A percentile compares a stretch with the other conserved stretches of the same genome.
phyloP scores from a whole-genome alignment of 2,888 invertebrate genomes.

The Gryllus longicercus region DNA sequence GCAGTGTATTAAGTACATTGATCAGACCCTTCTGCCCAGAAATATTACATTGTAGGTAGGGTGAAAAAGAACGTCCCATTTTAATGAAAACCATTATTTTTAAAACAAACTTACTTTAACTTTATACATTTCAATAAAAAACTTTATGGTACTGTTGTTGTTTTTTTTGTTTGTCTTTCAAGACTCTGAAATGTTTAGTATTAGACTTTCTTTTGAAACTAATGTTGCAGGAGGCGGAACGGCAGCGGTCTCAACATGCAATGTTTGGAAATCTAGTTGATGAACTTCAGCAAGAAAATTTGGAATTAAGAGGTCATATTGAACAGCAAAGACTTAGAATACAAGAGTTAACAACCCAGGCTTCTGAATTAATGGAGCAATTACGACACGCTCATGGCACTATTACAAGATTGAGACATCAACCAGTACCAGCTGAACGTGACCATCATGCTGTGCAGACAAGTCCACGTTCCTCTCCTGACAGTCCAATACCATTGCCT shows the following conservation, averaged over 20 bases:
- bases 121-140: no score
- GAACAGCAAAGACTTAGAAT: conserved; percentile 34
- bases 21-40: no score
- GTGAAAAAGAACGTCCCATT: no score
- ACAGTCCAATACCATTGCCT: no score
- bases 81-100: no score
- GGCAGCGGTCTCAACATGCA: not conserved
- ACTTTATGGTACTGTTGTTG: no score
- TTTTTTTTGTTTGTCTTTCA: no score
- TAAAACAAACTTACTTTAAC: no score
- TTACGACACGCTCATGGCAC: conserved; percentile 30
- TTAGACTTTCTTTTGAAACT: no score
- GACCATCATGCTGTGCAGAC: not conserved
- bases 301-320: conserved; percentile 34
- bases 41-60: no score
- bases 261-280: conserved; percentile 29
- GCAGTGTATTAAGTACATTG: no score
- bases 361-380: conserved; percentile 28
- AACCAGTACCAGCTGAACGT: not conserved
- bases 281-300: conserved; percentile 39
- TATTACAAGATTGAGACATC: conserved; percentile 2
- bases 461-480: conserved; percentile 12
- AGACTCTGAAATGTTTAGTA: no score
- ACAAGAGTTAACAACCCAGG: conserved; percentile 32
- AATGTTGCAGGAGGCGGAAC: not conserved